phyloP scores from a whole-genome alignment of 2,888 invertebrate species.

The Nemotelus nigrinus region DNA sequence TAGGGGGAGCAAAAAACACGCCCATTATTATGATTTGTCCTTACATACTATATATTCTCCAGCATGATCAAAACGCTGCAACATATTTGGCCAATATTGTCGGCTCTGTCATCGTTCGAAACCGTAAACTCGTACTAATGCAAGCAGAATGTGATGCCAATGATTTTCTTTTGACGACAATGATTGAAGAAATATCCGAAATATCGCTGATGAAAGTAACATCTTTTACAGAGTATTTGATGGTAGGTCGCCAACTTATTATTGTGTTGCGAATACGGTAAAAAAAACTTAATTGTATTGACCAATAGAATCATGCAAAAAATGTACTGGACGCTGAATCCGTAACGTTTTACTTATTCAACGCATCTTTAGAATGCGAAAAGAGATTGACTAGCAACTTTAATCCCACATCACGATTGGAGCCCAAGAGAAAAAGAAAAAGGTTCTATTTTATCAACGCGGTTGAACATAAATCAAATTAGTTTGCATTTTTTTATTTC shows the following conservation, averaged over 20 bases:
- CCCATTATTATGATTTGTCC: no score
- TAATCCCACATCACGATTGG: slow-evolving; percentile 12
- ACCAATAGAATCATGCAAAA: not conserved
- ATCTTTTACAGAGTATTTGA: no score
- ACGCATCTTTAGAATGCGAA: not conserved
- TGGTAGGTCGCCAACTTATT: no score
- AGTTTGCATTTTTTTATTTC: no score
- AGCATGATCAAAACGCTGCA: not conserved
- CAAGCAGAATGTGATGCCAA: not conserved
- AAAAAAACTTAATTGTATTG: no score
- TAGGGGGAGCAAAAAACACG: no score
- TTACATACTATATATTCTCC: not conserved
- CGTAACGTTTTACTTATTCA: slow-evolving; percentile 8
- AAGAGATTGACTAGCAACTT: not conserved
- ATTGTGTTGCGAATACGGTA: no score
- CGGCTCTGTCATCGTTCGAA: not conserved
- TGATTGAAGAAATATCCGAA: slow-evolving; percentile 57
- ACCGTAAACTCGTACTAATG: not conserved
- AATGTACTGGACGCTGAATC: not conserved
- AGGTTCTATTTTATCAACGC: not conserved
- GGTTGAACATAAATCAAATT: no score
- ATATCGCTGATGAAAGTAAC: no score
- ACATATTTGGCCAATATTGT: not conserved
- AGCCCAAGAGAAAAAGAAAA: not conserved
- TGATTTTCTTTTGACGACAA: slow-evolving; percentile 42